Conservation (phyloP, 2,888 invertebrate genomes). For the Mylabris sibirica region DNA sequence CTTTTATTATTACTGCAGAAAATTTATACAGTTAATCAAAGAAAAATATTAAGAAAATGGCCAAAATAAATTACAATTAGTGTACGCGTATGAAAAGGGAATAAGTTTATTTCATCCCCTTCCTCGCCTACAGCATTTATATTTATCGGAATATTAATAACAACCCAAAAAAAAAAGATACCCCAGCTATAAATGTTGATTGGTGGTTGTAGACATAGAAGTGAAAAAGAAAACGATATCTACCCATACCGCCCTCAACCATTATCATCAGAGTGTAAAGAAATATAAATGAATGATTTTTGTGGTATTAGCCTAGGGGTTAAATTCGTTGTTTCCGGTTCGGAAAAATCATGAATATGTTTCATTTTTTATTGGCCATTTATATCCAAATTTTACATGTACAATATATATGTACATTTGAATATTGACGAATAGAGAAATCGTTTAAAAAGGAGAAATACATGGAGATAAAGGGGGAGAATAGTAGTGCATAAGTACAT, state of each 20-base stretch:
- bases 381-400: constrained; percentile 55
- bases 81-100: background rate
- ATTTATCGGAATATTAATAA: constrained; percentile 8
- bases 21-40: constrained; percentile 11
- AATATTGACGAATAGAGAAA: constrained; percentile 13
- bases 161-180: background rate
- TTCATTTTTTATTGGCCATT: constrained; percentile 63
- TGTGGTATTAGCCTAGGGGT: constrained; percentile 41
- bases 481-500: constrained; percentile 31
- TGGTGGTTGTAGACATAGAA: constrained; percentile 1
- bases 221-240: constrained; percentile 26
- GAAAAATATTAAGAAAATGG: constrained; percentile 13
- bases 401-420: background rate
- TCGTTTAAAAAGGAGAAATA: background rate
- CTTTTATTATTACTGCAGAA: constrained; percentile 1
- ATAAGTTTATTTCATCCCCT: constrained; percentile 3
- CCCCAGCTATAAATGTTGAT: background rate
- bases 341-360: constrained; percentile 63
- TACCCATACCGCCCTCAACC: background rate
- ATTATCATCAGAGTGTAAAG: constrained; percentile 52
- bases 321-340: constrained; percentile 58
- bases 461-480: background rate
- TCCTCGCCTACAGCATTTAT: constrained; percentile 1
- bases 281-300: constrained; percentile 49
- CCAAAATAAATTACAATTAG: constrained; percentile 13